phyloP scores from a whole-genome alignment of 2,797 vertebrate genomes.

The Centroberyx gerrardi region DNA sequence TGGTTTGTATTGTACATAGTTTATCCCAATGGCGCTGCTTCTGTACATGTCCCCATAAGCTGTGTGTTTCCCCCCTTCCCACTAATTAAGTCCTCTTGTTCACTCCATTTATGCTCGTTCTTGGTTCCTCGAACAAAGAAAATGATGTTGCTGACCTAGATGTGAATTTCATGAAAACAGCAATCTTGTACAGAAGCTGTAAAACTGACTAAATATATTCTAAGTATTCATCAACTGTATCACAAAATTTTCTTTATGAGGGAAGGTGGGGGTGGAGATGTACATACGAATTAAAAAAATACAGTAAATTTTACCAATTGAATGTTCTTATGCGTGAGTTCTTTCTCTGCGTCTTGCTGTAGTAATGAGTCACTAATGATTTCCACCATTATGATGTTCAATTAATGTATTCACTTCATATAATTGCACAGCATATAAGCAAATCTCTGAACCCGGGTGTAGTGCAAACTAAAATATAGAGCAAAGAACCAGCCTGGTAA shows the following conservation, averaged over 20 bases:
- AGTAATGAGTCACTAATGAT: slow-evolving; percentile 4
- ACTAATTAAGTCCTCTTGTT: slow-evolving; percentile 71
- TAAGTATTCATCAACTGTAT: slow-evolving; percentile 93
- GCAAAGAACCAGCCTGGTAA: too few species aligned
- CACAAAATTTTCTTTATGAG: slow-evolving; percentile 94
- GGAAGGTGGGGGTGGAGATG: slow-evolving; percentile 84
- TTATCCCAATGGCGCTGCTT: slow-evolving; percentile 93
- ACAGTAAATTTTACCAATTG: slow-evolving; percentile 91
- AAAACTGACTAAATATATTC: slow-evolving; percentile 94
- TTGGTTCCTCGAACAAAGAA: slow-evolving; percentile 92
- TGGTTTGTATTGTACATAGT: slow-evolving; percentile 99
- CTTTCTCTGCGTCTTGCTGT: slow-evolving; percentile 30
- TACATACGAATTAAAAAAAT: slow-evolving; percentile 92
- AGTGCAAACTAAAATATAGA: too few species aligned
- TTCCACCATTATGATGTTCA: background rate
- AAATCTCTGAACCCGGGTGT: background rate
- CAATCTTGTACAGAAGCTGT: slow-evolving; percentile 95
- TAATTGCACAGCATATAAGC: background rate
- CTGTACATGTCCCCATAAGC: slow-evolving; percentile 95
- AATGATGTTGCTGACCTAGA: slow-evolving; percentile 94
- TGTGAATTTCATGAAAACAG: slow-evolving; percentile 93
- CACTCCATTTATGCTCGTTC: slow-evolving; percentile 91
- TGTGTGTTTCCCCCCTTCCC: slow-evolving; percentile 72
- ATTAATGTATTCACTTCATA: background rate
- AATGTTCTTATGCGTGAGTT: slow-evolving; percentile 79